Evolutionary conservation across 1,140 invertebrate species (phyloP), one percentile per base, ranked within the genome.

Genomic region (Drosophila pallidifrons): DNA sequence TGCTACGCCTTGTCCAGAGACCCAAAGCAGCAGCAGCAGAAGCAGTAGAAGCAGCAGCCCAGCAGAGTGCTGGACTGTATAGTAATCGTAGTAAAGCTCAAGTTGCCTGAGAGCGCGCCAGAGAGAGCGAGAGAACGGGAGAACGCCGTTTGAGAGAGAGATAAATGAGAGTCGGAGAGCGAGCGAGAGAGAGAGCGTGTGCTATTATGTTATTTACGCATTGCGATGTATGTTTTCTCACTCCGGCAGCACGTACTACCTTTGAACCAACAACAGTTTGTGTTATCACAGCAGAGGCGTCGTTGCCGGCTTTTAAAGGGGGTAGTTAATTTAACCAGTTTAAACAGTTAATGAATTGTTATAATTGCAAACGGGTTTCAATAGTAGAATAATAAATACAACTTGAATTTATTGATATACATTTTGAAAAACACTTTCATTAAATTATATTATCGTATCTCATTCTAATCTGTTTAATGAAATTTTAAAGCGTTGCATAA

Each of bases 51-150:
- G 57, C 65, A 43, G 57, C 77, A 70, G 71, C 71, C 60, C 72
- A 71, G 38, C 66, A 67, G 46, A 75, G 41, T 35, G 25, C 52
- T 72, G 66, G 47, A 65, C 65, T 57, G 25, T 38, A 46, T 83
- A 83, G 83, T 89, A 87, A 89, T 75, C 81, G 77, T 88, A 88
- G 83, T 88, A 88, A 88, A 88, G 81, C 85, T 88, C 67, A 87
- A 71, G 65, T 64, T 77, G 32, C 61, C 46, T 49, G 11, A 54
- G 69, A 54, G 20, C 41, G 61, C 1, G 71, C 47, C 72, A 77
- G 79, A 20, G 51, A 38, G 51, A 5, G 3, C 5, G 35, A 38
- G 35, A 38, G 69, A 49, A 15, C 46, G 61, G 1, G 71, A 51
- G 76, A 79, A 79, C 20, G 43, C 1, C 6, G 30, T 6, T 54